Conservation (phyloP, 1,140 invertebrate species). For the Aporrectodea caliginosa region DNA sequence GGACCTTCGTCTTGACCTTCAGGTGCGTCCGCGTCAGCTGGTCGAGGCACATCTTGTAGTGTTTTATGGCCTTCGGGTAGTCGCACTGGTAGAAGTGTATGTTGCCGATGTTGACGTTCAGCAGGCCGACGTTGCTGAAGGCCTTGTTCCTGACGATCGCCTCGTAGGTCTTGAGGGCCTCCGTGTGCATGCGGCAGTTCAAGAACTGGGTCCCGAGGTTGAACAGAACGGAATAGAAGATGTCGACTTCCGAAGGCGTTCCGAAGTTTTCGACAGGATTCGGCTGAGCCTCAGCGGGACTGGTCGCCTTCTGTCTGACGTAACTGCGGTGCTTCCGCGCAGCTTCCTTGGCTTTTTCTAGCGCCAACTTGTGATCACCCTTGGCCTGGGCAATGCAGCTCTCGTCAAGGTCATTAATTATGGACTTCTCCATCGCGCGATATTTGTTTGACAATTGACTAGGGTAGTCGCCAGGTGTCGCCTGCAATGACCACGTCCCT, state of each 20-base stretch:
- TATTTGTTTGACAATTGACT: neutral
- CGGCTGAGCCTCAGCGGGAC: neutral
- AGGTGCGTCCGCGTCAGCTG: conserved; percentile 88
- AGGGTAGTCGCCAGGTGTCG: neutral
- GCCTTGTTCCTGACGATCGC: conserved; percentile 61
- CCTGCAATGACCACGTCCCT: neutral
- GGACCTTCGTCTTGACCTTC: conserved; percentile 89
- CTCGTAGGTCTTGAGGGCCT: conserved; percentile 92
- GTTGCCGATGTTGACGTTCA: conserved; percentile 98
- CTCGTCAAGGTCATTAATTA: conserved; percentile 78
- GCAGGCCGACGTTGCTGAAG: conserved; percentile 63
- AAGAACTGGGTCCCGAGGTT: conserved; percentile 91
- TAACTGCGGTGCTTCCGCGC: conserved; percentile 81
- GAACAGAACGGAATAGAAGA: conserved; percentile 68
- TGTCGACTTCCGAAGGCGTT: neutral
- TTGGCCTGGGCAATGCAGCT: conserved; percentile 66
- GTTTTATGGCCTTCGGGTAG: conserved; percentile 93
- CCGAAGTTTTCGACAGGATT: neutral
- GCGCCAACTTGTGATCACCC: conserved; percentile 63
- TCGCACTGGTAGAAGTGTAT: conserved; percentile 94
- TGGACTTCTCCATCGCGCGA: conserved; percentile 66
- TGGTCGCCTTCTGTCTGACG: conserved; percentile 71
- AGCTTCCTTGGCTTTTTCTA: conserved; percentile 94
- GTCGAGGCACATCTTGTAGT: conserved; percentile 94
- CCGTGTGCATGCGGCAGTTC: conserved; percentile 87